A percentile compares a stretch with the other conserved stretches of the same genome.
Conservation (phyloP, 2,888 invertebrate genomes). For the Oscheius onirici region DNA sequence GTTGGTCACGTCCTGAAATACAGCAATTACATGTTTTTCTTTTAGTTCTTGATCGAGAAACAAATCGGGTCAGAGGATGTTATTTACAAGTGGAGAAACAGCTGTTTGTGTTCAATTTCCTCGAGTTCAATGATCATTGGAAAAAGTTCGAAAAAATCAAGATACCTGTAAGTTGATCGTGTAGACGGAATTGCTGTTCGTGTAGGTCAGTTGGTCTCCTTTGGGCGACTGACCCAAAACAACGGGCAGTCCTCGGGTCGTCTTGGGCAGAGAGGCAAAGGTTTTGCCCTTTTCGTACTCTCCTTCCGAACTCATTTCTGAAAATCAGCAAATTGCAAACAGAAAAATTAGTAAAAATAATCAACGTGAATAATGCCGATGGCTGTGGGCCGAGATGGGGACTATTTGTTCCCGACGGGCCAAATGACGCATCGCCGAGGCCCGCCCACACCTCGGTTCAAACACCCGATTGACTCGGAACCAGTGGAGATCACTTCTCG, state of each 20-base stretch:
- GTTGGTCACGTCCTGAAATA: constrained; percentile 42
- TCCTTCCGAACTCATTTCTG: constrained; percentile 23
- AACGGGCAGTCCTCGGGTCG: constrained; percentile 90
- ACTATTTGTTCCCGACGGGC: constrained; percentile 30
- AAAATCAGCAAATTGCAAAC: neutral
- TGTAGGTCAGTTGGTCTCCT: constrained; percentile 93
- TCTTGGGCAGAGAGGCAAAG: constrained; percentile 91
- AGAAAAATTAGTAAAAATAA: constrained; percentile 2
- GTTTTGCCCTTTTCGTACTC: constrained; percentile 36
- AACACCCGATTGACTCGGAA: constrained; percentile 7
- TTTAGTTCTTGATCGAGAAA: neutral
- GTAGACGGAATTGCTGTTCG: constrained; percentile 96
- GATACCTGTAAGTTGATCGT: constrained; percentile 91
- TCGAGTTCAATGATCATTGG: neutral
- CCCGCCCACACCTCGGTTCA: constrained; percentile 22
- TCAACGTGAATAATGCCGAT: constrained; percentile 9
- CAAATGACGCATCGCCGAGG: constrained; percentile 23
- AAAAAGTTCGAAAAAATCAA: neutral
- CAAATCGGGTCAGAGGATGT: neutral
- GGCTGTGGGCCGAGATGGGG: neutral
- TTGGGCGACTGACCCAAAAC: constrained; percentile 91
- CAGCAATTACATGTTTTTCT: constrained; percentile 10
- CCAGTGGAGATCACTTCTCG: neutral
- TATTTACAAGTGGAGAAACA: neutral
- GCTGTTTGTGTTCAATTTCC: neutral